phyloP scores from a whole-genome alignment of 2,113 vertebrate species.

The Forbesichthys papilliferus region DNA sequence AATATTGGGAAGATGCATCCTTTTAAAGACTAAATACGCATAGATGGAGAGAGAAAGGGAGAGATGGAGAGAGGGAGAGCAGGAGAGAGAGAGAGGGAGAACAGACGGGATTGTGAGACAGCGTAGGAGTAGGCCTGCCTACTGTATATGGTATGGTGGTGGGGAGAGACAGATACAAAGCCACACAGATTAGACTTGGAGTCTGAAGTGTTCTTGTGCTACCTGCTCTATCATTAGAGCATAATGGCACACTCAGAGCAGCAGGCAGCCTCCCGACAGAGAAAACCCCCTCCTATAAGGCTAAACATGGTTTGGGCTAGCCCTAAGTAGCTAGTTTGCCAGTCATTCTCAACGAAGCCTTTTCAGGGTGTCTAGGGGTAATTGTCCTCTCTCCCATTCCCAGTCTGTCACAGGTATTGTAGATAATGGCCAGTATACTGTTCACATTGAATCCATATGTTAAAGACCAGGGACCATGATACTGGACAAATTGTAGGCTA shows the following conservation, averaged over 20 bases:
- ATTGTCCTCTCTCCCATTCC: neutral
- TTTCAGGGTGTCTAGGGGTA: neutral
- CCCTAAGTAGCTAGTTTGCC: neutral
- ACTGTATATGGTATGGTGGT: too few species aligned
- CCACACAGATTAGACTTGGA: neutral
- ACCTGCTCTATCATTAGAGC: slow-evolving; percentile 40
- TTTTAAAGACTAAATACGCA: too few species aligned
- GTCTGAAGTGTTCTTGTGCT: slow-evolving; percentile 2
- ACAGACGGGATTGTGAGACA: too few species aligned
- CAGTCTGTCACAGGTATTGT: slow-evolving; percentile 1
- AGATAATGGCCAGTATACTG: neutral
- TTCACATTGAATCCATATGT: neutral
- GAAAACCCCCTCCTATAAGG: slow-evolving; percentile 15
- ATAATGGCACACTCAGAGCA: slow-evolving; percentile 24
- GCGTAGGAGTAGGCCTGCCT: too few species aligned
- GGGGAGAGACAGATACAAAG: neutral
- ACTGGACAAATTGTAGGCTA: neutral
- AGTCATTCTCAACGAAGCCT: neutral
- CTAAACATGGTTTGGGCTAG: slow-evolving; percentile 16
- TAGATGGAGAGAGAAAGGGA: neutral
- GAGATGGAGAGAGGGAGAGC: neutral
- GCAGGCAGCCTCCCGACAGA: neutral
- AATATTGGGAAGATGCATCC: too few species aligned
- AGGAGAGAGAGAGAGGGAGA: neutral
- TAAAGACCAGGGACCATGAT: neutral